A percentile compares a stretch with the other conserved stretches of the same genome.
These are phyloP conservation scores for Sebastes taczanowskii DNA, from an alignment of 2,797 vertebrate genomes.

Conservation along the genomic window DNA sequence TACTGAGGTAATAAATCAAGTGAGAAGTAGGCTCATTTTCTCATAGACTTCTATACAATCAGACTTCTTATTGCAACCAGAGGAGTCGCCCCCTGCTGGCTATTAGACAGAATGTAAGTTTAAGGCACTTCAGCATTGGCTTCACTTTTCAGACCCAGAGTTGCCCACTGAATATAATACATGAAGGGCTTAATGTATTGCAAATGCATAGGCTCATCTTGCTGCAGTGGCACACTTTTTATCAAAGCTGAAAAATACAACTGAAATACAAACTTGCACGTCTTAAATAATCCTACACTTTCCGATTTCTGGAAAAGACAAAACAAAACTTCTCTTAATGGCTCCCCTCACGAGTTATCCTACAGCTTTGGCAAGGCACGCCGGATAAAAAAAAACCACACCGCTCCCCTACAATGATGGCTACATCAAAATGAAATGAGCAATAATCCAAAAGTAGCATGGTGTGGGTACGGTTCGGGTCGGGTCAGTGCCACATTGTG, in stretches of 20 bases:
- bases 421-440: slow-evolving; percentile 33
- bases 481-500: slow-evolving; percentile 41
- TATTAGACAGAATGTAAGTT: no score
- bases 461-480: slow-evolving; percentile 16
- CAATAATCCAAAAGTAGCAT: slow-evolving; percentile 51
- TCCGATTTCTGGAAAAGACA: not conserved
- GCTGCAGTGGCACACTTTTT: slow-evolving; percentile 4
- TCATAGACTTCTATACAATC: no score
- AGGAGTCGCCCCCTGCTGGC: no score
- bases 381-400: slow-evolving; percentile 22
- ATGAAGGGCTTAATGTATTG: not conserved
- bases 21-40: accelerated
- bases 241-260: not conserved
- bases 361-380: not conserved
- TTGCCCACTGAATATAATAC: not conserved
- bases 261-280: not conserved
- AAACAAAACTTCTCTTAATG: not conserved
- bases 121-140: no score
- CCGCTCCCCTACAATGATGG: slow-evolving; percentile 17
- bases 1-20: no score
- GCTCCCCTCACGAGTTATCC: not conserved
- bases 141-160: no score
- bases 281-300: not conserved
- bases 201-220: not conserved
- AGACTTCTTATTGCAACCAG: no score